Evolutionary conservation across 2,113 vertebrate genomes (phyloP), one percentile per base, ranked within the genome.

Genomic region (Aspiorhynchus laticeps): DNA sequence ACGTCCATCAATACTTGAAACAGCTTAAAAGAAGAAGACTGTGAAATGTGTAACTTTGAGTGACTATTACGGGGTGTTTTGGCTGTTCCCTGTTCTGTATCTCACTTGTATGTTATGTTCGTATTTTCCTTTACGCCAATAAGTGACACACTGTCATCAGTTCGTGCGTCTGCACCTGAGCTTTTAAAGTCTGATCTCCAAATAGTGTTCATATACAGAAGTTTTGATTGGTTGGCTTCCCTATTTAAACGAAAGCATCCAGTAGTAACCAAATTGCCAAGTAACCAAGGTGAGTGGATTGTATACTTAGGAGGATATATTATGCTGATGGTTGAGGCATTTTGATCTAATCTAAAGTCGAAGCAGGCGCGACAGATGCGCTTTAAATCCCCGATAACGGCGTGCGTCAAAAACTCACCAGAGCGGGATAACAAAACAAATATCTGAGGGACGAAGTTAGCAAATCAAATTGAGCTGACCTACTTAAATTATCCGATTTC

Each of bases 321-420:
- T 63, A 41, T 53, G 26, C 76, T 17, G 78, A 41, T 26, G 53
- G 48, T 48, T 21, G 63, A 43, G n/a, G 43, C 41, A 41, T 83
- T 43, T 43, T 24, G 63, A 48, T 83, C 15, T 48, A 46, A 69
- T 31, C 31, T 83, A 17, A 31, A 46, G 19, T 26, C 24, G 56
- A 43, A 36, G 14, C 56, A 63, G 36, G 21, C 10, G 26, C 65
- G 17, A 69, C 63, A 53, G 67, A 84, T 69, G 80, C 63, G 80
- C 63, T 38, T 67, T 61, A 80, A 83, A 83, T 83, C 65, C 81
- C 81, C 43, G 43, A 14, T n/a, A 21, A 46, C 51, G 63, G 59
- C 24, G 24, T 61, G 56, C 56, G 56, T 61, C 21, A 53, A 69
- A 36, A 33, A 46, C 5, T 38, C 80, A n/a, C 33, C 26, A 83